phyloP scores from a whole-genome alignment of 2,888 invertebrate species.

The Boloria euphrosyne region DNA sequence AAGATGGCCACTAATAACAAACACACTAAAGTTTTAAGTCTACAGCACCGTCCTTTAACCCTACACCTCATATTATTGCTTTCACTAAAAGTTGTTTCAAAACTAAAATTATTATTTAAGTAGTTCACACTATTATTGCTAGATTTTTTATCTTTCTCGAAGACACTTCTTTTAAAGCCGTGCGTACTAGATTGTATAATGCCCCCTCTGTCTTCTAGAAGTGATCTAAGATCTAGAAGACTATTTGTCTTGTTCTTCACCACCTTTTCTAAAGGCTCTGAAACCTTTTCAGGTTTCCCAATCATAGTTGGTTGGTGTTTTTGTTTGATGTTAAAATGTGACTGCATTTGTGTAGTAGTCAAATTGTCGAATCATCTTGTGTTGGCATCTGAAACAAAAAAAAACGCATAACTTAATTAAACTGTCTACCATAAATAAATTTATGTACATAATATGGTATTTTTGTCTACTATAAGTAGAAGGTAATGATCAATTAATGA shows the following conservation, averaged over 20 bases:
- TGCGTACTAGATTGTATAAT: conserved; percentile 45
- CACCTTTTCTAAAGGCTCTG: conserved; percentile 63
- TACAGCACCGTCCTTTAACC: conserved; percentile 63
- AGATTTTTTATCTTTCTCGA: conserved; percentile 49
- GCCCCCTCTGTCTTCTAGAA: conserved; percentile 76
- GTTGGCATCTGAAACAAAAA: conserved; percentile 73
- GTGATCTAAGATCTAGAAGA: conserved; percentile 70
- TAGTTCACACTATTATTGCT: conserved; percentile 61
- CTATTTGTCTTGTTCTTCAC: conserved; percentile 61
- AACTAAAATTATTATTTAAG: conserved; percentile 61
- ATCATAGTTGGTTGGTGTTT: conserved; percentile 56
- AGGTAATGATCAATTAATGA: neutral
- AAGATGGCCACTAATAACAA: conserved; percentile 66
- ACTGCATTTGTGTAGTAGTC: conserved; percentile 55
- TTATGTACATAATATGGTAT: neutral
- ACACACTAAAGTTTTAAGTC: conserved; percentile 69
- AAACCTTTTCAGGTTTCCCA: conserved; percentile 47
- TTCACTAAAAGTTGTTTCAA: conserved; percentile 49
- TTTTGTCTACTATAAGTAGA: neutral
- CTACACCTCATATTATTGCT: conserved; percentile 56
- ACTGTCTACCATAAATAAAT: neutral
- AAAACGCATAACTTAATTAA: conserved; percentile 33
- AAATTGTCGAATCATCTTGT: conserved; percentile 68
- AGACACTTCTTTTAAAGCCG: conserved; percentile 43
- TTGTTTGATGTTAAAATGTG: conserved; percentile 42